Evolutionary conservation across 2,797 vertebrate species (phyloP), one percentile per base, ranked within the genome.

Genomic region (Chiloscyllium punctatum): DNA sequence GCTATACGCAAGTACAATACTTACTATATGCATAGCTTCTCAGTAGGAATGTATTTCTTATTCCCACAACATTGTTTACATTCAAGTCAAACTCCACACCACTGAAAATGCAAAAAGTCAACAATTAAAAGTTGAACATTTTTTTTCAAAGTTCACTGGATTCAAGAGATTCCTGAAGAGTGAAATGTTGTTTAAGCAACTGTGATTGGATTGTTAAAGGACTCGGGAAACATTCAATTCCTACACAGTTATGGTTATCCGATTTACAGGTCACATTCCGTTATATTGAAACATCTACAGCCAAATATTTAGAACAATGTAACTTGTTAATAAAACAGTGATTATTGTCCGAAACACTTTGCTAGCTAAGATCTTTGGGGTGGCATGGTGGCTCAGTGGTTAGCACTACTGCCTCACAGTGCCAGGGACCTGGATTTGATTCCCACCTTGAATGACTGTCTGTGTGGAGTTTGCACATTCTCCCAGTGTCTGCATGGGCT

Each of bases 21-120:
- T 90, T 69, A 99, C 99, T 97, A 96, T 98, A 97, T 96, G 99
- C 98, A 96, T 99, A 99, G 96, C 98, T 98, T 98, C 98, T 98
- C 96, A 99, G 98, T 96, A 99, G 98, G 97, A 99, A 99, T 96
- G 99, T 99, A 97, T 99, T 99, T 97, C 99, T 98, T 98, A 99
- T 99, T 97, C 99, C 99, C 96, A 99, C 98, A 94, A 98, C 97
- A 98, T 99, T 99, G 98, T 99, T 99, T 97, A 99, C 97, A 97
- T 99, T 99, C 97, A 99, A 98, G 98, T 99, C 99, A 96, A 99
- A 99, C 97, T 99, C 98, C 97, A 99, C 97, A 96, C 98, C 97
- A 96, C 99, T 99, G 95, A 25, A 96, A 86, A 96, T 79, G 57
- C n/a, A 94, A 37, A 95, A 77, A 88, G 51, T 18, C 27, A 87